Base-by-base conservation (phyloP, 2,797 vertebrate genomes). In the Huso huso region DNA sequence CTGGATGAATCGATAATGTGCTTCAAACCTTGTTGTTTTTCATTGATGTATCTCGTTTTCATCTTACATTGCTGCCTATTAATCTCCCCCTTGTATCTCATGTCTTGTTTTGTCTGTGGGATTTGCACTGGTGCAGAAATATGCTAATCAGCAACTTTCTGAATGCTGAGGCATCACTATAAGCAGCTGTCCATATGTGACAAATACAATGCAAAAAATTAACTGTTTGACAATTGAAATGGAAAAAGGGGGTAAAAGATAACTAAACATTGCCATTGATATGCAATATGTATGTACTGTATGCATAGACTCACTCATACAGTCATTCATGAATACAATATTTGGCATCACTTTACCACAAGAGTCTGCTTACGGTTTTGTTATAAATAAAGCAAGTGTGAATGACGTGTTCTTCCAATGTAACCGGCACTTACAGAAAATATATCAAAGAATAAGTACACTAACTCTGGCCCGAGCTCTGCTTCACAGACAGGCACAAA, bases 91-190 rank as follows among this genome's bases (percentile, higher is more conserved):
- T 10, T 58, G 12, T 58, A 12, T n/a, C 55, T 13, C 9, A 6
- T 6, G 11, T n/a, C 55, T 12, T 58, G 55, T 58, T 7, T 12
- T 12, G 55, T 11, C 55, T 58, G 6, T n/a, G 51, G 1, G 55
- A 58, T 58, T 58, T 58, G 55, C 55, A 58, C 55, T 15, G 55
- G 9, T 58, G 55, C 55, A 58, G 55, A 58, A 58, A 58, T 58
- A 58, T 58, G 55, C 12, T 58, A 58, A 58, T 58, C 3, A 58
- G 55, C 10, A n/a, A n/a, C 12, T 58, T 10, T 11, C 12, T 58
- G 55, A 58, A 58, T n/a, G 12, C 55, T 58, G 55, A 58, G 12
- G 12, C 3, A 58, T 10, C 55, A 58, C 6, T 58, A 10, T 13
- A 11, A 58, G 55, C 55, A 58, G 55, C 1, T 9, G 9, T 58